Percentiles rank a stretch among this genome's conserved stretches.
phyloP scores from a whole-genome alignment of 53 echinoderm and acorn worm genomes.

The Actinopyga echinites region DNA sequence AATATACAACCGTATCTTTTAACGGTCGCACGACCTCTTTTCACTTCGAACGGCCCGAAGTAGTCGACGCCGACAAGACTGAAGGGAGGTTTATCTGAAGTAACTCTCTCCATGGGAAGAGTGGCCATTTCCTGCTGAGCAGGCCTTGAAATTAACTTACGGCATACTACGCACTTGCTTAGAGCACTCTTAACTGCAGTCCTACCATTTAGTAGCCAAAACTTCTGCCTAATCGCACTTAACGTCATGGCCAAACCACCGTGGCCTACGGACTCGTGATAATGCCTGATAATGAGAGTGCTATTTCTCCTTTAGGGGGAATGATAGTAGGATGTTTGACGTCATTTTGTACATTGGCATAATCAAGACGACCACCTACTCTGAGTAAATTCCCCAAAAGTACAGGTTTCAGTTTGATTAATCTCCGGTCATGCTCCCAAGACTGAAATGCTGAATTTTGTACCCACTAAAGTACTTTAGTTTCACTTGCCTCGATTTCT shows the following conservation, averaged over 20 bases:
- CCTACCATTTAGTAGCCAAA: slow-evolving; percentile 19
- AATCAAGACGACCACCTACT: neutral
- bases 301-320: neutral
- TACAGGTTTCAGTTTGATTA: neutral
- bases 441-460: neutral
- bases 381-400: neutral
- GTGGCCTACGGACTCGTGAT: slow-evolving; percentile 21
- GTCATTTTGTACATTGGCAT: neutral
- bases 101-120: neutral
- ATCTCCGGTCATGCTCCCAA: neutral
- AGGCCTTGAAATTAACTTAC: slow-evolving; percentile 8
- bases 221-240: neutral
- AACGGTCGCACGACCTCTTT: slow-evolving; percentile 5
- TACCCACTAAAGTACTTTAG: neutral
- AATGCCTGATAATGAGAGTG: neutral
- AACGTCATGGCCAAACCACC: slow-evolving; percentile 48
- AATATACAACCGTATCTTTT: slow-evolving; percentile 45
- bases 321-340: neutral
- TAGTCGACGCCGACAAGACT: neutral
- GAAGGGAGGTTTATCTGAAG: slow-evolving; percentile 27
- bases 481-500: neutral
- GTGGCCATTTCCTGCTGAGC: slow-evolving; percentile 22
- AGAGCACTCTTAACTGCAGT: slow-evolving; percentile 10
- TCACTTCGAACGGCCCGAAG: slow-evolving; percentile 34
- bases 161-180: slow-evolving; percentile 26